Percentiles rank a stretch among this genome's conserved stretches.
Evolutionary conservation across 2,113 vertebrate genomes (phyloP).

Genomic region (Tragelaphus strepsiceros): DNA sequence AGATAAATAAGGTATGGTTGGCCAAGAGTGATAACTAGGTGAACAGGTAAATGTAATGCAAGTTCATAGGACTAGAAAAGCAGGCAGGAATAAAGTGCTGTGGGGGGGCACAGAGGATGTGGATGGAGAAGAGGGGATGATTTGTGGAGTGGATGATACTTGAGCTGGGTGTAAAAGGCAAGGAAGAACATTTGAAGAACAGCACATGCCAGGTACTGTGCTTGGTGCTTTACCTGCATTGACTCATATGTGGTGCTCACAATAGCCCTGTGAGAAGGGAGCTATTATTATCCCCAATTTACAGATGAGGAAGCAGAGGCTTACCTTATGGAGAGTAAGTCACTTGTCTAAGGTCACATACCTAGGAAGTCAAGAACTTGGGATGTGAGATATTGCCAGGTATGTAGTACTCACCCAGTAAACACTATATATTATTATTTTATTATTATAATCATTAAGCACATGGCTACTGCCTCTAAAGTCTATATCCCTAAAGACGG

Average conservation of each 20-base stretch:
- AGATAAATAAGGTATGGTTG: background rate
- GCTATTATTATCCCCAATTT: background rate
- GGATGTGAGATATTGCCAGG: background rate
- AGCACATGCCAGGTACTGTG: background rate
- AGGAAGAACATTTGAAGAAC: background rate
- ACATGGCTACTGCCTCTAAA: background rate
- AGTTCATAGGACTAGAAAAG: background rate
- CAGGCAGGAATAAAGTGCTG: background rate
- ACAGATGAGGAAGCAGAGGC: background rate
- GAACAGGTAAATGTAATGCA: background rate
- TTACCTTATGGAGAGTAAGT: background rate
- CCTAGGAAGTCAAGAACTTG: background rate
- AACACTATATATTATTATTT: background rate
- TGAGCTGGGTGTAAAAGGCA: background rate
- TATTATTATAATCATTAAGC: background rate
- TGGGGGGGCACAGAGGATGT: background rate
- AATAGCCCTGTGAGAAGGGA: background rate
- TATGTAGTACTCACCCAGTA: background rate
- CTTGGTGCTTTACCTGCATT: background rate
- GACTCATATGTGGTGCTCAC: background rate
- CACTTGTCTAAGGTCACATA: background rate
- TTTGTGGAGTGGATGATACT: background rate
- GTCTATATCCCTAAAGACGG: background rate
- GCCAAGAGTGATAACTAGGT: background rate
- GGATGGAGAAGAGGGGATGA: background rate